Base-by-base conservation (phyloP, 92 coral and sea anemone genomes). In the Siderastrea siderea region DNA sequence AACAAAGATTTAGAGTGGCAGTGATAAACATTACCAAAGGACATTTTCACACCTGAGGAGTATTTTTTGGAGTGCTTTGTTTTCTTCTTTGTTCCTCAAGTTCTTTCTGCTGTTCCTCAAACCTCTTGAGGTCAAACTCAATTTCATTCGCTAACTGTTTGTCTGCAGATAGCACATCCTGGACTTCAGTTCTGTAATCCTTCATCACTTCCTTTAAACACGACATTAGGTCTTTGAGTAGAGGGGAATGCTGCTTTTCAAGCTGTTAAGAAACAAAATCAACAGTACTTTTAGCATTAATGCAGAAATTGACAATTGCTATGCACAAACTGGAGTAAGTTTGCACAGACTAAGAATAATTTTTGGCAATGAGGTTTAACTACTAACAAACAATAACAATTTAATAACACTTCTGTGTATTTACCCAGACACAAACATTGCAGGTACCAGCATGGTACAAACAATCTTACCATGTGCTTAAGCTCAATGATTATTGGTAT, bases 121-220 rank as follows among this genome's bases (percentile, higher is more conserved):
- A 97, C 84, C 96, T 97, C 7, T 96, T 91, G 77, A 97, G 89
- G 84, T 97, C 99, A 91, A 97, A 97, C 92, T 97, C 99, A 82
- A 97, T 97, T 82, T 97, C 99, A 75, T 95, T 97, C 38, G 98
- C 99, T 58, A 97, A 91, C 91, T 97, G 99, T 76, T 94, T 78
- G 91, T 97, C 99, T 53, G 94, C 99, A 10, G 98, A 94, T 78
- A 97, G 77, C 49, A 97, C 99, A 70, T 97, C 99, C 91, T 96
- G 96, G 52, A 96, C 98, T 84, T 97, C 99, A 69, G 91, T 84
- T 43, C 99, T 95, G 90, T 97, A 97, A 75, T 97, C 99, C 66
- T 97, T 97, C 99, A 97, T 97, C 66, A 97, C 96, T 89, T 95
- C 98, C 85, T 97, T 97, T 63, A 97, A 90, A 51, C 95, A 97